Conservation (phyloP, 2,797 vertebrate species). For the Neosalanx taihuensis region DNA sequence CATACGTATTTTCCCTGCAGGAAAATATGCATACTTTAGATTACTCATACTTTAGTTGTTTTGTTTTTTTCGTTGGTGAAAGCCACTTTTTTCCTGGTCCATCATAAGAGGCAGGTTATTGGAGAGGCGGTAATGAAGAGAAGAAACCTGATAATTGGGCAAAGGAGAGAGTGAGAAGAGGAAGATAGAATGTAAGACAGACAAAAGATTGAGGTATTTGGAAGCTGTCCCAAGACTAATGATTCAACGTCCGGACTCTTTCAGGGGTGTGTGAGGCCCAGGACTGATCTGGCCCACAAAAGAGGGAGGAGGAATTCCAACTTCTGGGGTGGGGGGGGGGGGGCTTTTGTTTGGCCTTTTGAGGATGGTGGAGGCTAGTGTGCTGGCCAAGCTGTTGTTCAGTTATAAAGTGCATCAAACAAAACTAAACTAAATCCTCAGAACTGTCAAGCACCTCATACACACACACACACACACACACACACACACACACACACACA, state of each 20-base stretch:
- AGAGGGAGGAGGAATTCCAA: not conserved
- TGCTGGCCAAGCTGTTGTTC: constrained; percentile 13
- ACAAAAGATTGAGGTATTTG: not conserved
- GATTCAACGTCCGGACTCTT: constrained; percentile 31
- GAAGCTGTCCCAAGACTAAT: constrained; percentile 29
- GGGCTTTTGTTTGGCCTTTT: not conserved
- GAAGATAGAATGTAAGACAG: not conserved
- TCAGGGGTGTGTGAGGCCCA: constrained; percentile 36
- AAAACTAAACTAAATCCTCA: constrained; percentile 13
- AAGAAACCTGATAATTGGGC: constrained; percentile 20
- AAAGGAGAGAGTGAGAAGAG: constrained; percentile 14
- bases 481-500: not conserved
- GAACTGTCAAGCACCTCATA: not conserved
- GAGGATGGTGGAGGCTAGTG: not conserved
- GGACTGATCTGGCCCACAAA: constrained; percentile 15
- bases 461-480: not conserved
- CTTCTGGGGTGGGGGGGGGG: not conserved
- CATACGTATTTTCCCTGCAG: not conserved
- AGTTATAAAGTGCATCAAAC: not conserved
- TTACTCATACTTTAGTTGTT: too few relatives aligned
- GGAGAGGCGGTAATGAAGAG: constrained; percentile 2
- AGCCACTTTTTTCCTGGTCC: too few relatives aligned
- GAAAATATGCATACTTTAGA: too few relatives aligned
- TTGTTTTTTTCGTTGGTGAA: too few relatives aligned
- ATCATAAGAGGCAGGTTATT: not conserved